Percentiles rank a stretch among this genome's conserved stretches.
Conservation (phyloP, 2,113 vertebrate genomes). For the Gnathonemus longibarbis region DNA sequence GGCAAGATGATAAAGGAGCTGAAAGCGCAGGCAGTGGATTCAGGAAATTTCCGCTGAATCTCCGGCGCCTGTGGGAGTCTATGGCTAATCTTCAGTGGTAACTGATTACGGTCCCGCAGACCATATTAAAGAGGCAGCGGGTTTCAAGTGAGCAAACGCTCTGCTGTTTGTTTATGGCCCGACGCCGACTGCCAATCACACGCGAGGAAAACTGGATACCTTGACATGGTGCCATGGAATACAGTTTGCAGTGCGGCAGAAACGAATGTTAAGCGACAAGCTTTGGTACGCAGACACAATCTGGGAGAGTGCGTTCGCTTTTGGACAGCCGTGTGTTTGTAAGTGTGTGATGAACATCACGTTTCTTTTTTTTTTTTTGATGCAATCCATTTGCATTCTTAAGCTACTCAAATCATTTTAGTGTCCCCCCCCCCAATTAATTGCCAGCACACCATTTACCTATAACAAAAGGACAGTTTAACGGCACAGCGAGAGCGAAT, state of each 20-base stretch:
- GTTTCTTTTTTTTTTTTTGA: neutral
- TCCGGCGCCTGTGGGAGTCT: constrained; percentile 49
- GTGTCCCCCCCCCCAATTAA: neutral
- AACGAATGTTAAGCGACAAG: neutral
- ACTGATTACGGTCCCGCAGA: constrained; percentile 64
- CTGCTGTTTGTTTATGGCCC: constrained; percentile 44
- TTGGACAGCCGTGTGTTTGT: neutral
- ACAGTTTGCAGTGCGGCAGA: neutral
- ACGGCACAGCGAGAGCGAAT: neutral
- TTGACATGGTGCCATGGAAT: neutral
- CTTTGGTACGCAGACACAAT: neutral
- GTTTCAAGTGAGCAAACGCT: constrained; percentile 50
- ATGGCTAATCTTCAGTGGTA: constrained; percentile 59
- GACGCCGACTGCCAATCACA: constrained; percentile 14
- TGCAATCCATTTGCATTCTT: neutral
- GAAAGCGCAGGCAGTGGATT: constrained; percentile 55
- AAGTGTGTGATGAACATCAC: neutral
- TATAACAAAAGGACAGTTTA: neutral
- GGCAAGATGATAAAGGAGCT: constrained; percentile 54
- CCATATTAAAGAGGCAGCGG: constrained; percentile 53
- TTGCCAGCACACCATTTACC: neutral
- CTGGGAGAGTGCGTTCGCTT: neutral
- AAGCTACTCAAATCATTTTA: neutral
- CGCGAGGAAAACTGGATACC: neutral
- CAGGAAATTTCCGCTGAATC: constrained; percentile 54